A percentile compares a stretch with the other conserved stretches of the same genome.
Conservation (phyloP, 2,797 vertebrate species). For the Eutrigla gurnardus region DNA sequence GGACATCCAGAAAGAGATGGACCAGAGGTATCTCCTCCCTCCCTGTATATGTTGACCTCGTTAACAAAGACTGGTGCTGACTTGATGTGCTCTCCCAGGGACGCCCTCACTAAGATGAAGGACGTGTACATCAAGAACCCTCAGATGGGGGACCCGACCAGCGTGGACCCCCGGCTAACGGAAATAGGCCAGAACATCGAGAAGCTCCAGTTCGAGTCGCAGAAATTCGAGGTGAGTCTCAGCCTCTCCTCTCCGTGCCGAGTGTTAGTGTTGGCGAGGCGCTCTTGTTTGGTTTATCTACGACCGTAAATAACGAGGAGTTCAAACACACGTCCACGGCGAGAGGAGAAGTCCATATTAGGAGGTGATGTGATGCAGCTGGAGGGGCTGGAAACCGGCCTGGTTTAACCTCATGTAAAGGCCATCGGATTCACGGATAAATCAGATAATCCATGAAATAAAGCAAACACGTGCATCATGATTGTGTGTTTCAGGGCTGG, state of each 20-base stretch:
- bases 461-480: not conserved
- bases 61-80: constrained; percentile 10
- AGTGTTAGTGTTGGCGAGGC: constrained; percentile 54
- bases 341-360: constrained; percentile 70
- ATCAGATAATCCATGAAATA: constrained; percentile 6
- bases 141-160: constrained; percentile 96
- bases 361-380: constrained; percentile 69
- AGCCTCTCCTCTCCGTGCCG: constrained; percentile 5
- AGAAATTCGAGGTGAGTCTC: constrained; percentile 93
- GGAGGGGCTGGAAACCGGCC: constrained; percentile 9
- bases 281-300: constrained; percentile 60
- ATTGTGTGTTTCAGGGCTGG: constrained; percentile 88
- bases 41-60: not conserved
- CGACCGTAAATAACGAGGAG: constrained; percentile 63
- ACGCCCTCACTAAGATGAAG: constrained; percentile 98
- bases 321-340: constrained; percentile 39
- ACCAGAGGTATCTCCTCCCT: constrained; percentile 88
- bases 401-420: constrained; percentile 26
- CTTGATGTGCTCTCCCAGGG: constrained; percentile 79
- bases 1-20: constrained; percentile 96
- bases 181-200: constrained; percentile 93
- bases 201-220: constrained; percentile 89
- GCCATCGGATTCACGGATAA: constrained; percentile 1
- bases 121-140: constrained; percentile 98
- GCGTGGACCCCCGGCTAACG: constrained; percentile 91